Evolutionary conservation across 2,888 invertebrate species (phyloP), one percentile per base, ranked within the genome.

Genomic region (Scrobipalpa atriplicella): DNA sequence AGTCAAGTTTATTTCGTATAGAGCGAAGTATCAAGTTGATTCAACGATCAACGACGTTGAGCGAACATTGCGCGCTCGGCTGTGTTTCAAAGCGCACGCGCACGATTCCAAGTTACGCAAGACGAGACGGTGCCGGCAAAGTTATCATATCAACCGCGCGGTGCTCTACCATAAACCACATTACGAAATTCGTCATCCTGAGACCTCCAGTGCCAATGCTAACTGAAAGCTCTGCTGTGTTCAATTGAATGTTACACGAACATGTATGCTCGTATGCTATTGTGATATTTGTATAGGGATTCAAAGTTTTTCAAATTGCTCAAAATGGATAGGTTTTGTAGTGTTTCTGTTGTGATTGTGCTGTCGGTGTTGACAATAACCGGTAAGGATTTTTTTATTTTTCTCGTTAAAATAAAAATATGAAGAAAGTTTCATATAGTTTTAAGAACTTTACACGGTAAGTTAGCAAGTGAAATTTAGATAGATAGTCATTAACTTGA

Each of bases 41-140:
- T 29, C 69, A 69, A 68, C 70, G 47, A 56, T 69, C 72, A 73
- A 73, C 72, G 71, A 71, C 73, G 71, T 72, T 74, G 75, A 73
- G 73, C 75, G 78, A 82, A 75, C 90, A 92, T 86, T 87, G 81
- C 81, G 86, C 86, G 85, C 75, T 80, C 77, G 83, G 75, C 83
- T 83, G 85, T 84, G 86, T 71, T 76, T 76, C 81, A 81, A 82
- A 80, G 84, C 86, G 87, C 89, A 89, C 90, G 90, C 81, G 71
- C 76, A 80, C 47, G 47, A 47, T 16, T 16, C 73, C 64, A 64
- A 68, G 68, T 85, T 83, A 80, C 82, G 82, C 77, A 84, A 86
- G 72, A 70, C 65, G 69, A 68, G 74, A 75, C 76, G 75, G 64
- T 77, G 74, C 73, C 76, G 77, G 72, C 75, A 75, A 74, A 79